Percentiles rank a stretch among this genome's conserved stretches.
phyloP scores from a whole-genome alignment of 2,113 vertebrate genomes.

The Psilopsiagon aymara region DNA sequence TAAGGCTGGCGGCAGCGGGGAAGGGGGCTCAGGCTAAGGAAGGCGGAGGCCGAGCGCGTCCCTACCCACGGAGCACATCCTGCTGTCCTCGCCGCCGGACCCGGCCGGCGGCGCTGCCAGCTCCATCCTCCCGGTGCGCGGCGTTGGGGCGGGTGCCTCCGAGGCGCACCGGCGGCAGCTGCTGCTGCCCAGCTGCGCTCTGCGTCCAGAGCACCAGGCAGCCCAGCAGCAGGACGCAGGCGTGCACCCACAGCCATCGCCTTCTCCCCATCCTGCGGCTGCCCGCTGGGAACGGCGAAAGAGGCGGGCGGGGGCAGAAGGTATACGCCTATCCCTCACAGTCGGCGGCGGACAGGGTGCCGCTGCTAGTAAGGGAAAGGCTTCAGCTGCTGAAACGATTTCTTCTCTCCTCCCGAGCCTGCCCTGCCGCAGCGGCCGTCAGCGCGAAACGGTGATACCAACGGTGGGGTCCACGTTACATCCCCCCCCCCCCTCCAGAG shows the following conservation, averaged over 20 bases:
- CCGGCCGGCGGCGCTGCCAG: constrained; percentile 29
- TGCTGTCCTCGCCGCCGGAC: constrained; percentile 80
- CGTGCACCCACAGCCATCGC: constrained; percentile 52
- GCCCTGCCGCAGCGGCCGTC: not conserved
- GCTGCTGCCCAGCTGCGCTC: constrained; percentile 31
- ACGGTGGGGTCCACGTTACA: not conserved
- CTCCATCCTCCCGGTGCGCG: constrained; percentile 54
- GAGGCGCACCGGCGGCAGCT: not conserved
- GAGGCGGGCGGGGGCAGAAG: not conserved
- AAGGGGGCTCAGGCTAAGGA: not conserved
- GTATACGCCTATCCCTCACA: not conserved
- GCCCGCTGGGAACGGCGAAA: not conserved
- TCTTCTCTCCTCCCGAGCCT: not conserved
- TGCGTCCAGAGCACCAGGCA: constrained; percentile 68
- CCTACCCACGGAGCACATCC: constrained; percentile 82
- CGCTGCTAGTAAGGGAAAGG: not conserved
- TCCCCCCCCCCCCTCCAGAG: not conserved
- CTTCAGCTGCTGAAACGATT: not conserved
- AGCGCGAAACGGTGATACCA: not conserved
- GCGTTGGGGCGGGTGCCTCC: not conserved
- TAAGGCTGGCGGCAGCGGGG: not conserved
- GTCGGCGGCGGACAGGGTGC: not conserved
- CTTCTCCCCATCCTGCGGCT: constrained; percentile 66
- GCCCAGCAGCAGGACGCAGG: constrained; percentile 66
- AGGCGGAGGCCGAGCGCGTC: not conserved